Percentiles rank a stretch among this genome's conserved stretches.
These are phyloP conservation scores for Phenganax subtilis DNA, from an alignment of 92 coral and sea anemone genomes.

Conservation along the genomic window DNA sequence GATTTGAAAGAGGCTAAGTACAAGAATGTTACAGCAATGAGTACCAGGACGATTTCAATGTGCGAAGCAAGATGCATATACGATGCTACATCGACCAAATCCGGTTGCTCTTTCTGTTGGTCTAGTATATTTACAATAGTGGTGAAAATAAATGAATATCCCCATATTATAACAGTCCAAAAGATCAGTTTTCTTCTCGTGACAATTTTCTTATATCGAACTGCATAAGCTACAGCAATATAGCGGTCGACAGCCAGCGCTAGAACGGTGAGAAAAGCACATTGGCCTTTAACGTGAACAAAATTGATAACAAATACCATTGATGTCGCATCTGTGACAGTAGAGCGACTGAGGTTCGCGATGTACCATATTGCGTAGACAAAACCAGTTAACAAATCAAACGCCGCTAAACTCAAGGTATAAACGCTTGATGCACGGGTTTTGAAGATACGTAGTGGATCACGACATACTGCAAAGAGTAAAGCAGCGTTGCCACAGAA, in stretches of 20 bases:
- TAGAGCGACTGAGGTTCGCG: conserved; percentile 14
- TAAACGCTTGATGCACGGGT: conserved; percentile 37
- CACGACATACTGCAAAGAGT: conserved; percentile 26
- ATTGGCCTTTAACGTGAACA: conserved; percentile 40
- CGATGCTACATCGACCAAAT: conserved; percentile 19
- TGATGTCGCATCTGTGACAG: not conserved
- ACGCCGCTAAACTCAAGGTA: conserved; percentile 33
- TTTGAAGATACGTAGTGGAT: conserved; percentile 35
- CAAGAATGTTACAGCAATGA: conserved; percentile 20
- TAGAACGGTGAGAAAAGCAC: conserved; percentile 31
- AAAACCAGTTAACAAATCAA: conserved; percentile 28
- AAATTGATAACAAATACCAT: conserved; percentile 29
- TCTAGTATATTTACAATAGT: conserved; percentile 35
- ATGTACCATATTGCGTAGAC: conserved; percentile 39
- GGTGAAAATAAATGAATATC: conserved; percentile 30
- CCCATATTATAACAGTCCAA: conserved; percentile 31
- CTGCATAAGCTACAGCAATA: conserved; percentile 33
- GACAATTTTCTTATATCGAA: conserved; percentile 34
- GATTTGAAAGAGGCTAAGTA: conserved; percentile 24
- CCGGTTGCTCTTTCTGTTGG: conserved; percentile 10
- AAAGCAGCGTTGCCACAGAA: conserved; percentile 38
- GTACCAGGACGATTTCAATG: conserved; percentile 28
- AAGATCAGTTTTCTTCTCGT: conserved; percentile 25
- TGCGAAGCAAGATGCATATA: conserved; percentile 34
- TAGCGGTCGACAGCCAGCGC: conserved; percentile 38